Conservation (phyloP, 2,113 vertebrate species). For the Mormyrus iriodes region DNA sequence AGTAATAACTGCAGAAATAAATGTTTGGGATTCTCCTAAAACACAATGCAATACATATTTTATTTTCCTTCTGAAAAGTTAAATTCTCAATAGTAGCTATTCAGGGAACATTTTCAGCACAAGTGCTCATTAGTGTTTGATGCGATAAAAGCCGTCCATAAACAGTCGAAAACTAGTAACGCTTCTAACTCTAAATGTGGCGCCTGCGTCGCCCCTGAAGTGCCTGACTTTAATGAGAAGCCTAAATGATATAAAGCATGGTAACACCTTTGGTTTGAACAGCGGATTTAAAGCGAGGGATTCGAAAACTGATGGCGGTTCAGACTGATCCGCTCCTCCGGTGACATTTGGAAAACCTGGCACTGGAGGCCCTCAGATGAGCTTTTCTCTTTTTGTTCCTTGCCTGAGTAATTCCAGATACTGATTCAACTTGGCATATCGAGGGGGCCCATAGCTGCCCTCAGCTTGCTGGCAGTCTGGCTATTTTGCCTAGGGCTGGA, state of each 20-base stretch:
- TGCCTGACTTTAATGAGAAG: not conserved
- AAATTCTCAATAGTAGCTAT: not conserved
- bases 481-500: not conserved
- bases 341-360: not conserved
- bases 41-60: not conserved
- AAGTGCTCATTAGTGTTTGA: not conserved
- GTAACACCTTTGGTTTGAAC: not conserved
- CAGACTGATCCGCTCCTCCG: not conserved
- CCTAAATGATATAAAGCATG: not conserved
- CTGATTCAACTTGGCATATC: not conserved
- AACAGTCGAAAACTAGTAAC: not conserved
- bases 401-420: not conserved
- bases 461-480: not conserved
- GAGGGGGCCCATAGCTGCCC: not conserved
- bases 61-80: not conserved
- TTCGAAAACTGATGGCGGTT: not conserved
- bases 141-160: not conserved
- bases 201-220: not conserved
- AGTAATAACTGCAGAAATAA: not conserved
- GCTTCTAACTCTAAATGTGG: not conserved
- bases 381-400: not conserved
- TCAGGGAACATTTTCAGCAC: not conserved
- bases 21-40: not conserved
- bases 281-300: not conserved
- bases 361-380: not conserved